phyloP scores from a whole-genome alignment of 2,888 invertebrate species.

The Diarsia brunnea region DNA sequence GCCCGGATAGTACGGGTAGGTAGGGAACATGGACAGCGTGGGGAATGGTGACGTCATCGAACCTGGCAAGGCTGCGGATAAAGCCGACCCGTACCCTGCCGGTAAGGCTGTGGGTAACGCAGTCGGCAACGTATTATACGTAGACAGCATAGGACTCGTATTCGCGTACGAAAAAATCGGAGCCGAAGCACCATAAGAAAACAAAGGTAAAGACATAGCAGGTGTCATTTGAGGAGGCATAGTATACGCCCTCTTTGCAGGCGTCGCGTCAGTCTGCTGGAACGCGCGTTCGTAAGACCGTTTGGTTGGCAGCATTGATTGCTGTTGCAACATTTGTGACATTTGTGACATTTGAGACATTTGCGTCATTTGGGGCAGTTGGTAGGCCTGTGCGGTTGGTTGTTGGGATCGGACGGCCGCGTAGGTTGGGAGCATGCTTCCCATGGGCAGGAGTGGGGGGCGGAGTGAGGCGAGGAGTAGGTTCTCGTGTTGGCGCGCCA shows the following conservation, averaged over 20 bases:
- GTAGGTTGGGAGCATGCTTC: conserved; percentile 74
- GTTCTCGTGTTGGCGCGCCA: conserved; percentile 93
- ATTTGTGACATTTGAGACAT: conserved; percentile 63
- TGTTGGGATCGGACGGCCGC: conserved; percentile 76
- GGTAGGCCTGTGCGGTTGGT: conserved; percentile 71
- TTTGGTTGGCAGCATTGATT: conserved; percentile 90
- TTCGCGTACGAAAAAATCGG: conserved; percentile 88
- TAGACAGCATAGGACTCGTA: conserved; percentile 80
- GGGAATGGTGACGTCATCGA: conserved; percentile 79
- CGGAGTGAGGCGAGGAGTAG: conserved; percentile 87
- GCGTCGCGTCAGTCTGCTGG: conserved; percentile 86
- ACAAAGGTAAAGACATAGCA: conserved; percentile 84
- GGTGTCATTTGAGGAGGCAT: conserved; percentile 83
- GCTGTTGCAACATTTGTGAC: conserved; percentile 75
- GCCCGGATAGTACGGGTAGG: conserved; percentile 78
- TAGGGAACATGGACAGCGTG: conserved; percentile 82
- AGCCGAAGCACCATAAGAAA: conserved; percentile 88
- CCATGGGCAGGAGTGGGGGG: conserved; percentile 75
- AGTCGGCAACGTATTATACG: conserved; percentile 79
- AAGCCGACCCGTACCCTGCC: conserved; percentile 80
- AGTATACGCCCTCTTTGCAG: conserved; percentile 88
- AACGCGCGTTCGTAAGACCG: conserved; percentile 94
- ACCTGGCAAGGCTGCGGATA: conserved; percentile 79
- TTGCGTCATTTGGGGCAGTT: conserved; percentile 74
- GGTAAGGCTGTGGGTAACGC: conserved; percentile 80